These are phyloP conservation scores for Procambarus virginalis DNA, from an alignment of 1,140 invertebrate genomes.

Conservation along the genomic window DNA sequence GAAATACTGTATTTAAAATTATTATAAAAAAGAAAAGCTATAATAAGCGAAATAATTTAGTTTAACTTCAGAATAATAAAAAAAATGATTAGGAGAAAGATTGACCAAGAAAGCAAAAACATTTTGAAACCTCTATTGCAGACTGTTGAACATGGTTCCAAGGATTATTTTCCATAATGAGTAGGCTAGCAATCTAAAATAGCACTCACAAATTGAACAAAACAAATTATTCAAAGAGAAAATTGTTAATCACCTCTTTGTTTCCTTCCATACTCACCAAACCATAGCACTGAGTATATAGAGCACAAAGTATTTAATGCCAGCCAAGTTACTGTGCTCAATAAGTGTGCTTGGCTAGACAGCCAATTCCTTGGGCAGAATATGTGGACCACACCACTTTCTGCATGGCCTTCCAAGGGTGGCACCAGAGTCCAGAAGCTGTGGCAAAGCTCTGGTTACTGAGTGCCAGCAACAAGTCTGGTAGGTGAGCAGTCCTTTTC, in stretches of 20 bases:
- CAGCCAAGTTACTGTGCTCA: constrained; percentile 38
- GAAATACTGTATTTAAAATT: not conserved
- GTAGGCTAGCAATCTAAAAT: constrained; percentile 5
- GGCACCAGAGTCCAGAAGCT: constrained; percentile 14
- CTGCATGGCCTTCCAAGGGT: constrained; percentile 32
- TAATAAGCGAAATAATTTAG: not conserved
- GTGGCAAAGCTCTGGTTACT: constrained; percentile 20
- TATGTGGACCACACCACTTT: constrained; percentile 11
- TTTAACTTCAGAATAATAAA: not conserved
- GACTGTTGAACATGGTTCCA: not conserved
- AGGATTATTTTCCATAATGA: not conserved
- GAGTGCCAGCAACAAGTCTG: constrained; percentile 17
- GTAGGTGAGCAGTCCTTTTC: not conserved
- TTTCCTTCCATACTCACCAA: constrained; percentile 56
- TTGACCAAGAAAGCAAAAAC: constrained; percentile 4
- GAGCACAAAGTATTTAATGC: constrained; percentile 62
- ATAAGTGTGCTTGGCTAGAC: constrained; percentile 40
- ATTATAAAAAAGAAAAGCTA: not conserved
- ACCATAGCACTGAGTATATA: constrained; percentile 45
- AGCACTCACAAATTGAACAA: constrained; percentile 16
- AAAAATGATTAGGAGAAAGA: not conserved
- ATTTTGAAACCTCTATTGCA: not conserved
- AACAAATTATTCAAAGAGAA: constrained; percentile 31
- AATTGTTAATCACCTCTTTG: constrained; percentile 28
- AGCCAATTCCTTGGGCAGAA: constrained; percentile 33